These are phyloP conservation scores for Ceratina japonica DNA, from an alignment of 1,140 invertebrate genomes.

Conservation along the genomic window DNA sequence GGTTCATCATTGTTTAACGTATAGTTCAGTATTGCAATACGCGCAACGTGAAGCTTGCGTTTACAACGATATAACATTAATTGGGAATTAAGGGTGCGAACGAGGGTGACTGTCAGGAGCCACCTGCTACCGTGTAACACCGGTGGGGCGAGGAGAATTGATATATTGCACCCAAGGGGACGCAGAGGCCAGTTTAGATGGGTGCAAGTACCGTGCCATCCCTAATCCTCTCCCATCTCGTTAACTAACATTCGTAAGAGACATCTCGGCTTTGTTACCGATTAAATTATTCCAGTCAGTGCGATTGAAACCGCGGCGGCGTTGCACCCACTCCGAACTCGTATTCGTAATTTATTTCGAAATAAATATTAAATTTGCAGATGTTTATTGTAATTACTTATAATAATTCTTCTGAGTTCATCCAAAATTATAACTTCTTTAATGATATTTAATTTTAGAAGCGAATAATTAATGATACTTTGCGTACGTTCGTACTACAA, in stretches of 20 bases:
- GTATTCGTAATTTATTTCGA: not conserved
- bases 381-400: not conserved
- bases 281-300: conserved; percentile 48
- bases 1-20: too few species aligned
- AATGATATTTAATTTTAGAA: too few species aligned
- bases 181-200: conserved; percentile 40
- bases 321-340: too few species aligned
- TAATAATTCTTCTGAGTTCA: too few species aligned
- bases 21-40: not conserved
- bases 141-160: conserved; percentile 70
- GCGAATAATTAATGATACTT: too few species aligned
- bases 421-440: not conserved
- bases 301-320: not conserved
- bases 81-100: conserved; percentile 78
- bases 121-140: conserved; percentile 75
- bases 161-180: conserved; percentile 77
- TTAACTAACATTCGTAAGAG: conserved; percentile 62
- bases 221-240: conserved; percentile 43
- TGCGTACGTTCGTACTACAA: too few species aligned
- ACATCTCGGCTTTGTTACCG: conserved; percentile 43
- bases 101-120: conserved; percentile 71
- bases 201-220: conserved; percentile 34
- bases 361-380: too few species aligned
- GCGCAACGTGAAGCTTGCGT: conserved; percentile 22
- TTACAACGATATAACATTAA: conserved; percentile 74